Conservation (phyloP, 1,140 invertebrate species). For the Drosophila bocqueti region DNA sequence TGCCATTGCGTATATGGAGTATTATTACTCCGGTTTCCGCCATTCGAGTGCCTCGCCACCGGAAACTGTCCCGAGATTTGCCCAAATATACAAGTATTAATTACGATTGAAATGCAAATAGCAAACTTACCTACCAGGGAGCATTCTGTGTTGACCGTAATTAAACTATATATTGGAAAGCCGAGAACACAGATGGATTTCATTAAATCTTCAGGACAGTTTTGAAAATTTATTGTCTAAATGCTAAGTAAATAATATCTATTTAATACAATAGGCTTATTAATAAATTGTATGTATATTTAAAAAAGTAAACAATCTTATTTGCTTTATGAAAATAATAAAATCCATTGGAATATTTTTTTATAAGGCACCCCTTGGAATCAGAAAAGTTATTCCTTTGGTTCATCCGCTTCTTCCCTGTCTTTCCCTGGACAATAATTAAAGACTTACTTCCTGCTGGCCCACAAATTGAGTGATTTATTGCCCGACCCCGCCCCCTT, state of each 20-base stretch:
- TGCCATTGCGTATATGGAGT: conserved; percentile 1
- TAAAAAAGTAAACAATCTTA: background rate
- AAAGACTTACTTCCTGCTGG: conserved; percentile 28
- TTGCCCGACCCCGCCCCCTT: conserved; percentile 19
- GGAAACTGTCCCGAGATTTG: conserved; percentile 12
- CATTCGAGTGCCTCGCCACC: background rate
- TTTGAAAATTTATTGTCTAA: background rate
- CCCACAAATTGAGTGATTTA: conserved; percentile 54
- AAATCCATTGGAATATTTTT: background rate
- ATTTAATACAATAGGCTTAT: too few species aligned
- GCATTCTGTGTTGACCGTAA: conserved; percentile 1
- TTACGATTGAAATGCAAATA: conserved; percentile 35
- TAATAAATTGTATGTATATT: too few species aligned
- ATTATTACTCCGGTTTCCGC: conserved; percentile 13
- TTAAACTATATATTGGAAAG: background rate
- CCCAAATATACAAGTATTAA: conserved; percentile 21
- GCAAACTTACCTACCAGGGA: background rate
- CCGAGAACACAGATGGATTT: background rate
- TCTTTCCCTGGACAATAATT: conserved; percentile 38
- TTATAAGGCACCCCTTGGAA: background rate
- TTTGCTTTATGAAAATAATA: background rate
- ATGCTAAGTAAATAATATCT: background rate
- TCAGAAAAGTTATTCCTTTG: background rate
- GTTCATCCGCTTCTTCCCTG: background rate
- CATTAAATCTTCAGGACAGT: background rate